phyloP scores from a whole-genome alignment of 2,797 vertebrate species.

The Clarias platycephalus region DNA sequence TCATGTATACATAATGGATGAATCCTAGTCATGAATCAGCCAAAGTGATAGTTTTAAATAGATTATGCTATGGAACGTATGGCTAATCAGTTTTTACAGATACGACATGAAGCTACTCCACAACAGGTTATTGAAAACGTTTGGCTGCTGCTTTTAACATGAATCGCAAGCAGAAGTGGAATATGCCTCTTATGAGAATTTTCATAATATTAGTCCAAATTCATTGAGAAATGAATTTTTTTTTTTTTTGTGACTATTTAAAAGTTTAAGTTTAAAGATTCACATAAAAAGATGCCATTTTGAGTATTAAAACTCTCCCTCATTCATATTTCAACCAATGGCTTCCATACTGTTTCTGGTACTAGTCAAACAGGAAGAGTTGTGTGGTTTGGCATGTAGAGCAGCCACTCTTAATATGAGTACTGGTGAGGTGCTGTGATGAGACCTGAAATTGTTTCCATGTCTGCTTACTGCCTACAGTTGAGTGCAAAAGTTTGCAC shows the following conservation, averaged over 20 bases:
- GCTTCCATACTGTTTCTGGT: background rate
- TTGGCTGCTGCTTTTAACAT: background rate
- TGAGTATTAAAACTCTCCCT: background rate
- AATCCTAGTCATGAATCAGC: background rate
- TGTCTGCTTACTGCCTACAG: conserved; percentile 9
- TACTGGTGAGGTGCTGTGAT: background rate
- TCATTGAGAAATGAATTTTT: background rate
- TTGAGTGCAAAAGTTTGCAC: background rate
- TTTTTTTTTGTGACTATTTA: background rate
- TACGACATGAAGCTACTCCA: background rate
- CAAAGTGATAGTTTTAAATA: background rate
- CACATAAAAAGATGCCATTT: background rate
- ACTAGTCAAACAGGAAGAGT: conserved; percentile 36
- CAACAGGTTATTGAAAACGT: background rate
- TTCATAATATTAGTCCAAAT: background rate
- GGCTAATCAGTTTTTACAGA: background rate
- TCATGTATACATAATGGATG: no score
- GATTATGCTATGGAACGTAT: background rate
- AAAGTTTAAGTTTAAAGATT: background rate
- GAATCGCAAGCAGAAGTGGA: background rate
- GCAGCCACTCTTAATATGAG: conserved; percentile 7
- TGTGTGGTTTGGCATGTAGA: conserved; percentile 45
- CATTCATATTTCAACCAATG: background rate
- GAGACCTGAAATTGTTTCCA: conserved; percentile 12
- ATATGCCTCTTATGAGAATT: background rate